Evolutionary conservation across 1,140 invertebrate species (phyloP).

Genomic region (Brachionus paranguensis): DNA sequence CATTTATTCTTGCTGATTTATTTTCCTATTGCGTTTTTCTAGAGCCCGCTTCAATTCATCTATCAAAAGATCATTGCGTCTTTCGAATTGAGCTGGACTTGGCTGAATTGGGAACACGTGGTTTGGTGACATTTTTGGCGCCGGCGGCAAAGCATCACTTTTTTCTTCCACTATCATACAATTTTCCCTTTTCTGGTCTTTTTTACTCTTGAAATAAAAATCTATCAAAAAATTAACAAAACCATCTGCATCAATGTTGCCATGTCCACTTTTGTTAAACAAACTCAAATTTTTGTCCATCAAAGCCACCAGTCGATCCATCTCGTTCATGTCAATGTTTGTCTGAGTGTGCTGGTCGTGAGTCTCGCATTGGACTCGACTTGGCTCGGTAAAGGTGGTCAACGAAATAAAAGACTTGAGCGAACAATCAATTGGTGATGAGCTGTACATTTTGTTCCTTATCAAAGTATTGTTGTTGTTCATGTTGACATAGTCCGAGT

Average conservation of each 20-base stretch:
- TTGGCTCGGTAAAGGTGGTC: not conserved
- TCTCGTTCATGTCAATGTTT: not conserved
- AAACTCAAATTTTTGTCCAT: not conserved
- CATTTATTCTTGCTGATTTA: not conserved
- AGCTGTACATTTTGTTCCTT: not conserved
- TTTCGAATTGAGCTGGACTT: not conserved
- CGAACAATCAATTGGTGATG: not conserved
- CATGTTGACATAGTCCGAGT: not conserved
- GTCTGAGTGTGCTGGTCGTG: not conserved
- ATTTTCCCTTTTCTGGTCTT: not conserved
- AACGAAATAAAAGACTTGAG: not conserved
- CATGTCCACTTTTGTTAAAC: not conserved
- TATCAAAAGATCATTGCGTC: not conserved
- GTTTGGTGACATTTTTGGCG: not conserved
- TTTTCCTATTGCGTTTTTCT: not conserved
- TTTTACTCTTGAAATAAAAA: conserved; percentile 3
- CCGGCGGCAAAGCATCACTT: not conserved
- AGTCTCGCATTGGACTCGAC: not conserved
- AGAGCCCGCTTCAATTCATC: not conserved
- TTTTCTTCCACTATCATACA: not conserved
- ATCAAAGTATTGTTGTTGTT: not conserved
- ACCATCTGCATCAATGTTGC: not conserved
- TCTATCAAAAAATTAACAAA: conserved; percentile 11
- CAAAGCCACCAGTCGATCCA: not conserved
- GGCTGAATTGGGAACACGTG: not conserved